phyloP scores from a whole-genome alignment of 2,888 invertebrate genomes.

The Dolichopus griseipennis region DNA sequence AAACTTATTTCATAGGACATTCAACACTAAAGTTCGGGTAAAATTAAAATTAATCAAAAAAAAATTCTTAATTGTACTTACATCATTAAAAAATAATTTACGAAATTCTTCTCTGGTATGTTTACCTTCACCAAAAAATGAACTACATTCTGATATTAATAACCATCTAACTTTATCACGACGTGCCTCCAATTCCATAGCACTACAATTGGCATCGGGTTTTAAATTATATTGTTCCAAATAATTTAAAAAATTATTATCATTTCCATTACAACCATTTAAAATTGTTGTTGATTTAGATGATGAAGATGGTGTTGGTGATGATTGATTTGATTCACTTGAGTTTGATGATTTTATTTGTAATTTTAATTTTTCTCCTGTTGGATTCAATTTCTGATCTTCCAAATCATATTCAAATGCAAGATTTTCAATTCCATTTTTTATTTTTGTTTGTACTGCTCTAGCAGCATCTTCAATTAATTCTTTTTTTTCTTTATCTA shows the following conservation, averaged over 20 bases:
- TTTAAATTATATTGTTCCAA: conserved; percentile 39
- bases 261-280: conserved; percentile 12
- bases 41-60: neutral
- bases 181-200: conserved; percentile 43
- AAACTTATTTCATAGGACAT: no score
- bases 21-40: neutral
- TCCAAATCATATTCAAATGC: neutral
- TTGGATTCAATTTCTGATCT: neutral
- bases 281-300: neutral
- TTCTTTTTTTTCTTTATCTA: neutral
- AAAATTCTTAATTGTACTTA: conserved; percentile 26
- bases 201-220: conserved; percentile 41
- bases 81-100: conserved; percentile 40
- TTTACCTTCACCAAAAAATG: conserved; percentile 40
- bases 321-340: neutral
- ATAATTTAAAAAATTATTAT: conserved; percentile 27
- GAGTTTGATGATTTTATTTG: neutral
- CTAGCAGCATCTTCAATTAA: neutral
- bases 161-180: conserved; percentile 44
- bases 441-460: neutral
- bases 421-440: neutral
- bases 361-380: neutral
- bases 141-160: conserved; percentile 43
- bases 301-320: neutral
- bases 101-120: conserved; percentile 42